These are phyloP conservation scores for Lampris megalopsis DNA, from an alignment of 2,113 vertebrate species.

Conservation along the genomic window DNA sequence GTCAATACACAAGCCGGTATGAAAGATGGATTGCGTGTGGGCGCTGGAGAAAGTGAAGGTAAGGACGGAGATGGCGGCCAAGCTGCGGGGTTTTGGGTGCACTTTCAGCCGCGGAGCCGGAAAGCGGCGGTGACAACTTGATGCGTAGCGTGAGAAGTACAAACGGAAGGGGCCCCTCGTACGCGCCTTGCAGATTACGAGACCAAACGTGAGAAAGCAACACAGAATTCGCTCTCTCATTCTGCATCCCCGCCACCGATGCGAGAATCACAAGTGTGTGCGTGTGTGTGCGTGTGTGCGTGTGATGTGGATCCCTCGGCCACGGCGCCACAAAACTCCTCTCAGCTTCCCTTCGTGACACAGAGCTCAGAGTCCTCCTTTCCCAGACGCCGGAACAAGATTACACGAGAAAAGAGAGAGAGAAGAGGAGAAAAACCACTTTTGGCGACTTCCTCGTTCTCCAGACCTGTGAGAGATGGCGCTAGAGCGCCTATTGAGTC, in stretches of 20 bases:
- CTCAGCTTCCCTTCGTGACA: slow-evolving; percentile 44
- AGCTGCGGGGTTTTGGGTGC: background rate
- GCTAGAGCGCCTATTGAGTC: slow-evolving; percentile 56
- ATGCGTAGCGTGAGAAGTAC: no score
- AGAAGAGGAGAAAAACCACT: slow-evolving; percentile 37
- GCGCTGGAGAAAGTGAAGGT: slow-evolving; percentile 19
- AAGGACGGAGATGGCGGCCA: slow-evolving; percentile 44
- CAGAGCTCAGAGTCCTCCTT: slow-evolving; percentile 29
- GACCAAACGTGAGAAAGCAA: slow-evolving; percentile 9
- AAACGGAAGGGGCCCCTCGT: no score
- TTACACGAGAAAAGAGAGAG: no score
- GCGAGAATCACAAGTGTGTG: background rate
- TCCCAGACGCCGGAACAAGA: slow-evolving; percentile 8
- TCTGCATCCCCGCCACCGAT: slow-evolving; percentile 16
- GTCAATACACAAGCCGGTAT: slow-evolving; percentile 50
- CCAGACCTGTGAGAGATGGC: slow-evolving; percentile 51
- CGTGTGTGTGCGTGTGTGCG: background rate
- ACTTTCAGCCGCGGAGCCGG: no score
- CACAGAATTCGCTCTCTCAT: slow-evolving; percentile 4
- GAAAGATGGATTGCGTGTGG: slow-evolving; percentile 51
- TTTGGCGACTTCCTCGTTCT: slow-evolving; percentile 40
- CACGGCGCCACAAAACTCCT: slow-evolving; percentile 21
- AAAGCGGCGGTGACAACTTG: no score
- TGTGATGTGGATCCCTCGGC: slow-evolving; percentile 38
- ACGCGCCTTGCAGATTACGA: background rate